These are phyloP conservation scores for Tethea ocularis DNA, from an alignment of 2,888 invertebrate species.

Conservation along the genomic window DNA sequence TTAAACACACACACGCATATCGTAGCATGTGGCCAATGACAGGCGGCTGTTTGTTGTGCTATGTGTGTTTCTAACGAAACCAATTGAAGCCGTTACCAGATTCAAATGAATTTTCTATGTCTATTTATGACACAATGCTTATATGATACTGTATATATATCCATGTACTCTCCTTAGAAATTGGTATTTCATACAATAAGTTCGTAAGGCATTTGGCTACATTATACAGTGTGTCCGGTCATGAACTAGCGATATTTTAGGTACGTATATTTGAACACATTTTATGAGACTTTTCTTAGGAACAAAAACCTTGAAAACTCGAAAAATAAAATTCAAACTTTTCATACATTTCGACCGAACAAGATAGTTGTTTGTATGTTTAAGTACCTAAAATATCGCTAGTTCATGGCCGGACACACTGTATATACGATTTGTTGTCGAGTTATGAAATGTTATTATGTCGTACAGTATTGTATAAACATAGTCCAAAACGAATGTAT, in stretches of 20 bases:
- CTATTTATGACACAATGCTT: background rate
- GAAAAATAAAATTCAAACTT: no score
- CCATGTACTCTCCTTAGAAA: no score
- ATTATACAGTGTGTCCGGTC: no score
- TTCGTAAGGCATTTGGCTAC: background rate
- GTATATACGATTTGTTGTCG: background rate
- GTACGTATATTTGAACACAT: no score
- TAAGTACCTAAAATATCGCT: no score
- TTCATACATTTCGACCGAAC: no score
- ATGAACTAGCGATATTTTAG: no score
- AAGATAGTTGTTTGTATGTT: no score
- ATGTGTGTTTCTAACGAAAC: background rate
- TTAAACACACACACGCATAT: background rate
- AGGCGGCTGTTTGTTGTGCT: background rate
- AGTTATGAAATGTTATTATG: slow-evolving; percentile 11
- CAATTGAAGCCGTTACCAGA: background rate
- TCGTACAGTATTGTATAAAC: slow-evolving; percentile 17
- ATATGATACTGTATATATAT: background rate
- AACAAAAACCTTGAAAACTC: no score
- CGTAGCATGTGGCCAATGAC: background rate
- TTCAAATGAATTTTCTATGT: background rate
- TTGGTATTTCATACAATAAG: background rate
- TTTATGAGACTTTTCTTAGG: no score
- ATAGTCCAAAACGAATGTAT: slow-evolving; percentile 23
- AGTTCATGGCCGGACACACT: no score